phyloP scores from a whole-genome alignment of 1,140 invertebrate species.

The Pygmarrhopalites habei region DNA sequence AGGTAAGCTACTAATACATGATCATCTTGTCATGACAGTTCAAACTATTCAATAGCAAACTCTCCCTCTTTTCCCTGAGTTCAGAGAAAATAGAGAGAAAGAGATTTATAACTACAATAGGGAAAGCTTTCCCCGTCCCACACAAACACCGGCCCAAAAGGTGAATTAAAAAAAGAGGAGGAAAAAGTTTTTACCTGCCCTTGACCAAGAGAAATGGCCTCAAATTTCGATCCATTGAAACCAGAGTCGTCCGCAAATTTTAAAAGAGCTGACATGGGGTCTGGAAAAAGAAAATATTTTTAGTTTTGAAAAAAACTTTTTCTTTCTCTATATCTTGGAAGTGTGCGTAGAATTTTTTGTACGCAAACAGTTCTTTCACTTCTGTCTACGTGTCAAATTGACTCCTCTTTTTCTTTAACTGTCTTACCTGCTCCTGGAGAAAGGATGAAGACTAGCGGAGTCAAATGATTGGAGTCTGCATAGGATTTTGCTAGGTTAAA shows the following conservation, averaged over 20 bases:
- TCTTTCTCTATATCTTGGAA: too few relatives aligned
- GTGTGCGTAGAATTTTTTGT: too few relatives aligned
- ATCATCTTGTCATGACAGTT: too few relatives aligned
- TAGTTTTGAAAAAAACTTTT: too few relatives aligned
- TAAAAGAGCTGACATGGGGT: constrained; percentile 49
- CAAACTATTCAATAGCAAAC: too few relatives aligned
- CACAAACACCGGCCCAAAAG: neutral
- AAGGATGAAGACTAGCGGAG: constrained; percentile 54
- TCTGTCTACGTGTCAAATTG: too few relatives aligned
- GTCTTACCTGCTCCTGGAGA: constrained; percentile 53
- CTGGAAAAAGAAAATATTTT: too few relatives aligned
- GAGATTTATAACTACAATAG: constrained; percentile 8
- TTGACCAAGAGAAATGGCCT: constrained; percentile 54
- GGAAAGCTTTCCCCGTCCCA: neutral
- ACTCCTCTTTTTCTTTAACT: too few relatives aligned
- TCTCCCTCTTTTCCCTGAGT: too few relatives aligned
- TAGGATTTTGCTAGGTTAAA: constrained; percentile 52
- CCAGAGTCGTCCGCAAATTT: constrained; percentile 51
- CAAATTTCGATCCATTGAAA: constrained; percentile 49
- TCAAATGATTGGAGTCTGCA: constrained; percentile 48
- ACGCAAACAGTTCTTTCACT: too few relatives aligned
- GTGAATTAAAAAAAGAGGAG: neutral
- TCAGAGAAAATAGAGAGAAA: too few relatives aligned
- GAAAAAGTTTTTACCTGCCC: constrained; percentile 52
- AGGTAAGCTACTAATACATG: too few relatives aligned